Evolutionary conservation across 2,797 vertebrate genomes (phyloP).

Genomic region (Artibeus lituratus): DNA sequence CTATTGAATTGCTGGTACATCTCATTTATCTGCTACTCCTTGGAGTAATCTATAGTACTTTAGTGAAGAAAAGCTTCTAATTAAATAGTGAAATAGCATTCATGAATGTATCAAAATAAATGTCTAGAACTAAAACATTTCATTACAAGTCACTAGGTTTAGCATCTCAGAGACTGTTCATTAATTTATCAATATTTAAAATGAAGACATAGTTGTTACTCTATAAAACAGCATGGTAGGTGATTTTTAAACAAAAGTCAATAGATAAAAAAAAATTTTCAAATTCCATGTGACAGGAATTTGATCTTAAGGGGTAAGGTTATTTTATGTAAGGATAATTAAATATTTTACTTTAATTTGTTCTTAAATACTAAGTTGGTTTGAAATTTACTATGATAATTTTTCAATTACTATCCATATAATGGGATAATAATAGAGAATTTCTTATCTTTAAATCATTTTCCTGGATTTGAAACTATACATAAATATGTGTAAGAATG

Average conservation of each 20-base stretch:
- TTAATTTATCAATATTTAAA: constrained; percentile 39
- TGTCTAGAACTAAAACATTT: constrained; percentile 50
- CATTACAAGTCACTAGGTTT: background rate
- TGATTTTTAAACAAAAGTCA: constrained; percentile 11
- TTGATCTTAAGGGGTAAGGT: background rate
- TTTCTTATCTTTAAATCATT: background rate
- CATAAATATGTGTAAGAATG: background rate
- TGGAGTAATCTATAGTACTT: constrained; percentile 69
- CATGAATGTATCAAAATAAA: constrained; percentile 62
- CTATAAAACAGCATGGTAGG: background rate
- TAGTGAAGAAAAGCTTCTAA: constrained; percentile 66
- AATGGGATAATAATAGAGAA: background rate
- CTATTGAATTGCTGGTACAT: constrained; percentile 74
- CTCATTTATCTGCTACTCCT: constrained; percentile 68
- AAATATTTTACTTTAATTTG: constrained; percentile 12
- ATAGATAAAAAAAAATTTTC: background rate
- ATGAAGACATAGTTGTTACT: background rate
- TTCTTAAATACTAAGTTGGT: background rate
- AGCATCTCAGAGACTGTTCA: background rate
- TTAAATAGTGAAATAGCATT: constrained; percentile 60
- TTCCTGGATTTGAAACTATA: background rate
- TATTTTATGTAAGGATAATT: background rate
- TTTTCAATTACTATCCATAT: constrained; percentile 17
- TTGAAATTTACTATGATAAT: background rate
- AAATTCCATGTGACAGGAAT: background rate